Conservation (phyloP, 2,888 invertebrate genomes). For the Caenorhabditis angaria region DNA sequence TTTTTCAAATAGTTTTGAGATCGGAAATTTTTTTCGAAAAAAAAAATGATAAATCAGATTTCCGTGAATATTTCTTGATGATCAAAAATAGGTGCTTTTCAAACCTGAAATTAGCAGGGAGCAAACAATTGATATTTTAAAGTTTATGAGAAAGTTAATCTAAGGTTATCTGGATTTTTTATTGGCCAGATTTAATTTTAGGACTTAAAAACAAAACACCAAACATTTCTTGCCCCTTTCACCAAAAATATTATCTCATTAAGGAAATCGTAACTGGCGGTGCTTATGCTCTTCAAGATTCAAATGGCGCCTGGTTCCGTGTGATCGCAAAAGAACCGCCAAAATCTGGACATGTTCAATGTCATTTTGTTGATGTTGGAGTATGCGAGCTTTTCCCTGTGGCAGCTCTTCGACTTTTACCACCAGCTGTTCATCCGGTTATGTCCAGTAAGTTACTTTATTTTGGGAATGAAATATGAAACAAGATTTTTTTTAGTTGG, state of each 20-base stretch:
- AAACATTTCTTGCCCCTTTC: too few species aligned
- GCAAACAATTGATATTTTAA: too few species aligned
- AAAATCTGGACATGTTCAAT: slow-evolving; percentile 47
- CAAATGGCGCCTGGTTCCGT: slow-evolving; percentile 55
- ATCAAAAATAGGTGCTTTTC: too few species aligned
- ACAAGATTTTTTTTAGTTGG: slow-evolving; percentile 21
- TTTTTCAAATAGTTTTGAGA: not conserved
- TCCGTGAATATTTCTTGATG: too few species aligned
- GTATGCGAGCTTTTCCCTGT: slow-evolving; percentile 52
- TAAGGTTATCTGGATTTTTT: too few species aligned
- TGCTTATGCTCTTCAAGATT: slow-evolving; percentile 55
- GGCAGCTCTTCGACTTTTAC: slow-evolving; percentile 42
- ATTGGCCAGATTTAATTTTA: too few species aligned
- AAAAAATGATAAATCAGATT: slow-evolving; percentile 2
- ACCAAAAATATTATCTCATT: too few species aligned
- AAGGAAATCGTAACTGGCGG: slow-evolving; percentile 55
- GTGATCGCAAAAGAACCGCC: slow-evolving; percentile 49
- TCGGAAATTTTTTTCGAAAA: not conserved
- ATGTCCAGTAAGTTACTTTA: slow-evolving; percentile 38
- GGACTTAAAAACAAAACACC: too few species aligned
- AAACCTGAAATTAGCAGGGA: too few species aligned
- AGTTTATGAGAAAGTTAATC: too few species aligned
- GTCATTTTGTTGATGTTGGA: slow-evolving; percentile 57
- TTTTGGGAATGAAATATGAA: not conserved
- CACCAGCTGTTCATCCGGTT: slow-evolving; percentile 42